phyloP scores from a whole-genome alignment of 2,888 invertebrate genomes.

The Sialis fuliginosa region DNA sequence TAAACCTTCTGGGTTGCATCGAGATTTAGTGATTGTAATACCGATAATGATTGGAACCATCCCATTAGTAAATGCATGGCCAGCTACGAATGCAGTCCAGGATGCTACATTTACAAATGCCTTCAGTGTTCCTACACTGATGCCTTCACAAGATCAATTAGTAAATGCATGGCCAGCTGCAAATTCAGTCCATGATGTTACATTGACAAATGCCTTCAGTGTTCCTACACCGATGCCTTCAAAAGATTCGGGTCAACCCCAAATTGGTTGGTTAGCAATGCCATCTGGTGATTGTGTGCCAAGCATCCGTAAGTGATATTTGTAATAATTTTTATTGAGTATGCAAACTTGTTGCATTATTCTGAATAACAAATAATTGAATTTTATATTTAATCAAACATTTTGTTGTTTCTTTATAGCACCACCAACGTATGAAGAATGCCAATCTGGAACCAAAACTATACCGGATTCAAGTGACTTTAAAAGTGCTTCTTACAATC shows the following conservation, averaged over 20 bases:
- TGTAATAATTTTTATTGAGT: neutral
- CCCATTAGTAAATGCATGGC: neutral
- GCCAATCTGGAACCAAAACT: neutral
- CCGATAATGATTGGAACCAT: slow-evolving; percentile 1
- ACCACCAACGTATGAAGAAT: neutral
- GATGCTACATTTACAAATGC: too few relatives aligned
- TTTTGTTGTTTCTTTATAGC: neutral
- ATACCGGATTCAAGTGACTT: neutral
- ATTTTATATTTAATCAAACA: neutral
- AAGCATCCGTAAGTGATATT: too few relatives aligned
- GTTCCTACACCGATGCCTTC: too few relatives aligned
- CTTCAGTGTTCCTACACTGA: too few relatives aligned
- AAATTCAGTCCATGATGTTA: neutral
- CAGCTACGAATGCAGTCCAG: neutral
- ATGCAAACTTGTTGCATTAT: neutral
- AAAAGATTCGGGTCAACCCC: too few relatives aligned
- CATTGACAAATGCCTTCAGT: too few relatives aligned
- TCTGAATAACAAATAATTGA: neutral
- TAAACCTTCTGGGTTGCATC: neutral
- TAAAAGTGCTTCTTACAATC: too few relatives aligned
- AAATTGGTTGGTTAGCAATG: too few relatives aligned
- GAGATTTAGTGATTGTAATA: neutral
- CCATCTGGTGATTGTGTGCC: too few relatives aligned
- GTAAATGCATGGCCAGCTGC: neutral
- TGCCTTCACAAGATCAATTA: neutral